Base-by-base conservation (phyloP, 2,888 invertebrate genomes). In the Amphipoea oculea region DNA sequence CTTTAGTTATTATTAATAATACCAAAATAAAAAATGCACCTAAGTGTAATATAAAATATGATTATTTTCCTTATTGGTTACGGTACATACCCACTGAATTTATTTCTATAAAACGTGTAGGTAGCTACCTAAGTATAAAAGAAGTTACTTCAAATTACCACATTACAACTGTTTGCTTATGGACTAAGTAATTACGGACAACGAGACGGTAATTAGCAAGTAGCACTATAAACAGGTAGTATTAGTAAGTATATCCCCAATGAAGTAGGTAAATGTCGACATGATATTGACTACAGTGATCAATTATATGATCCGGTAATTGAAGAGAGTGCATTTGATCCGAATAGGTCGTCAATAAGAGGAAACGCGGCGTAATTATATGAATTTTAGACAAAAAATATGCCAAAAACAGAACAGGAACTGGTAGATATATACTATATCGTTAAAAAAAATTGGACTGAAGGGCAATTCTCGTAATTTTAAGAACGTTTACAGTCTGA, bases 121-220 rank as follows among this genome's bases (percentile, higher is more conserved):
- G 29, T 45, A 42, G n/a, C 48, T 51, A 42, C 17, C 12, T 29
- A 54, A 14, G 7, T 73, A 4, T 11, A 20, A 12, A 36, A 9
- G 42, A 70, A 48, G 60, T 82, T 67, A 67, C 40, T 20, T 45
- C 65, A 71, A 67, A 29, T 81, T 67, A 62, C 54, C 5, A 54
- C 65, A 78, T 62, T 75, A 67, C 36, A 66, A 62, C 57, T 73
- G 45, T 69, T 66, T 40, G 63, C 12, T 60, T 75, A 76, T 40
- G 74, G 60, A 75, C 11, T 45, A 45, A 45, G 62, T 86, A 86
- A 86, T 85, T 84, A 77, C 66, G 1, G 57, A 17, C 48, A 83
- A 40, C 42, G 68, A 60, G 69, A 62, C 68, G 23, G 72, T 73
- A 79, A 85, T 84, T 85, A 86, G 63, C 69, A 67, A 65, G 74